Evolutionary conservation across 2,113 vertebrate species (phyloP).

Genomic region (Alethe castanea): DNA sequence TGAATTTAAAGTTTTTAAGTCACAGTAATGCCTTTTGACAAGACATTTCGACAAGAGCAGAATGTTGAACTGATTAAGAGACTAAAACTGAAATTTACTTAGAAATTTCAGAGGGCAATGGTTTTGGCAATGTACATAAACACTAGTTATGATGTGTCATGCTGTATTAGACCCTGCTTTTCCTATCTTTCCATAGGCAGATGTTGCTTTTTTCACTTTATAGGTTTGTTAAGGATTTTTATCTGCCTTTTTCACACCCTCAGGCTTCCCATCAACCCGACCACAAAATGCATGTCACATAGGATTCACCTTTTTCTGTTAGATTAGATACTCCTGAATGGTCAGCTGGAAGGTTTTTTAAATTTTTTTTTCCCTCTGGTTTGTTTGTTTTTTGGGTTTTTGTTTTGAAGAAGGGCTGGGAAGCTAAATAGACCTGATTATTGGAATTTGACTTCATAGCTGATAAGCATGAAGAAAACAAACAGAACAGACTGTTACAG

Average conservation of each 20-base stretch:
- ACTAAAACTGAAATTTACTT: conserved; percentile 39
- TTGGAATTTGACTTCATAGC: background rate
- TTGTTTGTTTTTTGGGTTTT: background rate
- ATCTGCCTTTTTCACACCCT: conserved; percentile 6
- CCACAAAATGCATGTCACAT: conserved; percentile 19
- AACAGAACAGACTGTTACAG: background rate
- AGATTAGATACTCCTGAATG: background rate
- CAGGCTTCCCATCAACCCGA: conserved; percentile 21
- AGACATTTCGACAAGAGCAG: background rate
- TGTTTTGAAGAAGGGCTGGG: background rate
- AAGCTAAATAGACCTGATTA: background rate
- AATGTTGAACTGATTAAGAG: conserved; percentile 24
- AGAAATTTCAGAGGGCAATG: background rate
- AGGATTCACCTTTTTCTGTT: conserved; percentile 53
- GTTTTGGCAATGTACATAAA: conserved; percentile 37
- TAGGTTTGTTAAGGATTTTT: conserved; percentile 22
- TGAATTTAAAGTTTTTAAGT: background rate
- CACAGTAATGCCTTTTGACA: background rate
- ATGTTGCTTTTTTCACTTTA: conserved; percentile 35
- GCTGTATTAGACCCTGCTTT: conserved; percentile 24
- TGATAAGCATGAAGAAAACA: background rate
- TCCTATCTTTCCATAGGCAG: conserved; percentile 40
- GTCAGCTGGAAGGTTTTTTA: conserved; percentile 8
- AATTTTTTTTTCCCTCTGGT: background rate
- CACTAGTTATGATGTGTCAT: conserved; percentile 50